phyloP scores from a whole-genome alignment of 2,113 vertebrate species.

The Caretta caretta region DNA sequence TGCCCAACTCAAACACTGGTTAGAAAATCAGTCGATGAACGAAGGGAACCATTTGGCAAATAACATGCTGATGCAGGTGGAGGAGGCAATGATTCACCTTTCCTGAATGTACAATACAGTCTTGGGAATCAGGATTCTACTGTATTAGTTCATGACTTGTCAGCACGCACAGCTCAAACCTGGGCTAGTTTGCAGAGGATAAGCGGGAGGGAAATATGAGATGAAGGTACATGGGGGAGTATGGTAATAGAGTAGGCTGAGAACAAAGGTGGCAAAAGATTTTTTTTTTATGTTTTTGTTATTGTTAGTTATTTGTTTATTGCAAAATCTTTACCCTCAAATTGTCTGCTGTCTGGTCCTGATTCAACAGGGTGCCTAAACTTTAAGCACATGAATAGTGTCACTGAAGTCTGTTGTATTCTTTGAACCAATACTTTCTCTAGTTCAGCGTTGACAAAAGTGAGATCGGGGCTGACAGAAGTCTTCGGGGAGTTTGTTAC shows the following conservation, averaged over 20 bases:
- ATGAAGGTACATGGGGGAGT: neutral
- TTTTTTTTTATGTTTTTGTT: neutral
- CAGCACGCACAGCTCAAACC: neutral
- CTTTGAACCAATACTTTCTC: neutral
- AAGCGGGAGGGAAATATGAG: neutral
- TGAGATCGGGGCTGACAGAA: neutral
- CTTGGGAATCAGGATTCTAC: neutral
- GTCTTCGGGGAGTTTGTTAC: neutral
- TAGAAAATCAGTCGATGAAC: neutral
- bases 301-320: neutral
- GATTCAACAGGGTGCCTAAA: neutral
- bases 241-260: neutral
- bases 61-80: neutral
- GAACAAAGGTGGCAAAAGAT: neutral
- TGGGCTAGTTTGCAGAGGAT: neutral
- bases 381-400: neutral
- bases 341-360: neutral
- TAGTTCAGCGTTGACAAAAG: neutral
- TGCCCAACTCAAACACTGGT: neutral
- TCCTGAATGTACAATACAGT: neutral
- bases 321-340: neutral
- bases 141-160: neutral
- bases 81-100: neutral
- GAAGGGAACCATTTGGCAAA: neutral
- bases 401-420: neutral